These are phyloP conservation scores for Caenorhabditis sp. DNA, from an alignment of 2,888 invertebrate genomes.

Conservation along the genomic window DNA sequence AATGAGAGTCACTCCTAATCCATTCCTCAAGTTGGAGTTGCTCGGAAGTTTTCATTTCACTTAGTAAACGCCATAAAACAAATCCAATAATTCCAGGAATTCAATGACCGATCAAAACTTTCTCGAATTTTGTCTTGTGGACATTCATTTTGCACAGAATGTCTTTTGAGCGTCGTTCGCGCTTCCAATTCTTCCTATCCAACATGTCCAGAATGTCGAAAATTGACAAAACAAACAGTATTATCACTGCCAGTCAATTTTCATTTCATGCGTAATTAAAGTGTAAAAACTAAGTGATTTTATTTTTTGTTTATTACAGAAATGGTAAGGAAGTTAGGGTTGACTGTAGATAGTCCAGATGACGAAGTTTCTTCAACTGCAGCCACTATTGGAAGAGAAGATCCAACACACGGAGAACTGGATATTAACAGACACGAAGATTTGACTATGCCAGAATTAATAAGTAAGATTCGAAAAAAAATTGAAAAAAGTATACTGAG, in stretches of 20 bases:
- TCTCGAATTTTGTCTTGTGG: constrained; percentile 40
- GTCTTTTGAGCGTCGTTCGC: constrained; percentile 9
- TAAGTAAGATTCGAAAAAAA: neutral
- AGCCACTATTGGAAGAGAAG: neutral
- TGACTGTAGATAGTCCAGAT: neutral
- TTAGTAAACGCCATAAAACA: neutral
- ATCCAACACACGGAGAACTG: neutral
- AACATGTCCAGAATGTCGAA: constrained; percentile 38
- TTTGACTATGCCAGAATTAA: neutral
- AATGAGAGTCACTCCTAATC: no score
- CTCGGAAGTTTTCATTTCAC: no score
- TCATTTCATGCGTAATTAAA: constrained; percentile 43
- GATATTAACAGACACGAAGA: neutral
- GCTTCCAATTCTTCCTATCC: neutral
- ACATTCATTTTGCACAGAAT: constrained; percentile 38
- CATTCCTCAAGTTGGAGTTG: no score
- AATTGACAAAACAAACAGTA: constrained; percentile 9
- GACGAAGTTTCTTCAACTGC: neutral
- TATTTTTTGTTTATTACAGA: neutral
- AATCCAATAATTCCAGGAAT: constrained; percentile 9
- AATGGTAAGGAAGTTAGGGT: neutral
- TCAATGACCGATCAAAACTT: constrained; percentile 12
- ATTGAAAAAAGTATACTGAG: neutral
- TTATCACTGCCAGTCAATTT: constrained; percentile 32
- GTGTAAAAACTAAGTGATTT: no score